Evolutionary conservation across 1,140 invertebrate genomes (phyloP), one percentile per base, ranked within the genome.

Genomic region (Sipha flava): DNA sequence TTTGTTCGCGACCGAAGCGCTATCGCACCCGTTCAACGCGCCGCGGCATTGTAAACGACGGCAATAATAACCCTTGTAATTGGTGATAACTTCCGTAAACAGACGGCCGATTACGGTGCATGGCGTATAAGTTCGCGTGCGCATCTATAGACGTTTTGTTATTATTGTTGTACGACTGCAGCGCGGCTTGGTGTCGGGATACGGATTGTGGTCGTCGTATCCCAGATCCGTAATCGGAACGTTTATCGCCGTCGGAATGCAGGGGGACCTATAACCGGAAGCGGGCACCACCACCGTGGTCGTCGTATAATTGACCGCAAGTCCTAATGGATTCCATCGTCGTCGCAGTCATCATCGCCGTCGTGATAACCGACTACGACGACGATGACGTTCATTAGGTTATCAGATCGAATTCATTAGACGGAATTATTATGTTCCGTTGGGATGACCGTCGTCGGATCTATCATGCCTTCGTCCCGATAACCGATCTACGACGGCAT

Each of bases 351-450:
- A 4, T 10, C 10, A 10, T 10, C 10, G 37, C 37, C 5, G 64
- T 68, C 64, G 64, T 68, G 37, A 72, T 72, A 49, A 49, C 31
- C 43, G 68, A 49, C 54, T 6, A 5, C 12, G 14, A 26, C 54
- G 23, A 29, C 26, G 43, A 34, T 21, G 45, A 47, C 26, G 68
- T 49, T 72, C 68, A 72, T 72, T 72, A 72, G 45, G 23, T 49
- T 72, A 72, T 72, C 68, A 72, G 68, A 72, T 72, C 68, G 45
- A 72, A 72, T 72, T 49, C 68, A 72, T 72, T 72, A 72, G 68
- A 72, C 45, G 31, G 68, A 72, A 72, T 72, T 49, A 72, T 72
- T 49, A 49, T 18, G 23, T 70, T 47, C 47, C 47, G 47, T 47
- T 70, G 37, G 26, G 37, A 26, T 29, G 10, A 5, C 43, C 16